Evolutionary conservation across 2,113 vertebrate genomes (phyloP).

Genomic region (Cephalopterus ornatus): DNA sequence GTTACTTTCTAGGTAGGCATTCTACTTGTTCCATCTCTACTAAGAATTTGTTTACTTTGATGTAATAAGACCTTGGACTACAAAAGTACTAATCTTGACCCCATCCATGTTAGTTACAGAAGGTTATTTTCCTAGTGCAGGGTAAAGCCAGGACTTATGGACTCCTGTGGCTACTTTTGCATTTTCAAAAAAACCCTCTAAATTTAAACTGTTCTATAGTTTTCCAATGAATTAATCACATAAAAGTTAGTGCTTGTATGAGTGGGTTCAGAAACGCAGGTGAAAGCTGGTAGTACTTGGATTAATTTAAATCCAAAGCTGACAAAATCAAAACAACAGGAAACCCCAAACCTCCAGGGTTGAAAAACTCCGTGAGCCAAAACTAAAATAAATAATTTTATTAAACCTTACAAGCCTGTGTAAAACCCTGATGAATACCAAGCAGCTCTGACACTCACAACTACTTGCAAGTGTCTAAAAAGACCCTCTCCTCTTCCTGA

Average conservation of each 20-base stretch:
- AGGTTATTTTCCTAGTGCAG: neutral
- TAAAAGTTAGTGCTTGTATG: neutral
- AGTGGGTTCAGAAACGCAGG: neutral
- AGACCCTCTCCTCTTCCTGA: neutral
- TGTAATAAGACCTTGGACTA: neutral
- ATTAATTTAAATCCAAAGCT: neutral
- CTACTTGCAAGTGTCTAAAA: neutral
- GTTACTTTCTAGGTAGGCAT: neutral
- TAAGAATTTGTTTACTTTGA: neutral
- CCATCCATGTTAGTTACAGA: neutral
- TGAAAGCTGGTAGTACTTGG: neutral
- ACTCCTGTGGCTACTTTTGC: neutral
- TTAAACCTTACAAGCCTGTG: neutral
- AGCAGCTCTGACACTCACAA: neutral
- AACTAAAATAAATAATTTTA: neutral
- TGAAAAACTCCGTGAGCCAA: neutral
- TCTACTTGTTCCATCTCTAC: neutral
- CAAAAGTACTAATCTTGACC: neutral
- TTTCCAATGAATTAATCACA: neutral
- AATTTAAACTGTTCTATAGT: neutral
- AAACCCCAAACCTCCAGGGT: neutral
- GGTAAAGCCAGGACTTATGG: neutral
- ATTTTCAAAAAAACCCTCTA: neutral
- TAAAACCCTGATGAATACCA: neutral
- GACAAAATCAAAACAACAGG: too few species aligned